Evolutionary conservation across 2,113 vertebrate species (phyloP), one percentile per base, ranked within the genome.

Genomic region (Cephalopterus ornatus): DNA sequence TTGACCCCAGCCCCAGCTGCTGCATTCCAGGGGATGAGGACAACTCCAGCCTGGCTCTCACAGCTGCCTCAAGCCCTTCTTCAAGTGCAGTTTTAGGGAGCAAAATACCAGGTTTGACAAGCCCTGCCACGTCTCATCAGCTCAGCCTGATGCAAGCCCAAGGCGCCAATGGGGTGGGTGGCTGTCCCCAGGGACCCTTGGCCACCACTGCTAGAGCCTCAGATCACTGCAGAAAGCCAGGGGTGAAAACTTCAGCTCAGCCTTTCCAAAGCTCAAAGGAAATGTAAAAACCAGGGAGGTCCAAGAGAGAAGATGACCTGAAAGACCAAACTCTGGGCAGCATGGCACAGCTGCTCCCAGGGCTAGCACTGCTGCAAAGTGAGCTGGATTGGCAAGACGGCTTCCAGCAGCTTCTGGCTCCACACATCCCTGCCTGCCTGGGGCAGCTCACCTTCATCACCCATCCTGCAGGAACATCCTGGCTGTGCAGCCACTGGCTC

Each of bases 81-180:
- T 47, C 87, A 0, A 0, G 27, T 0, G 33, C 27, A 58, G 42
- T 27, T 81, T 46, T 50, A 11, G 28, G 37, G n/a, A 67, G n/a
- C 1, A n/a, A 89, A 95, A 30, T 2, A 18, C 20, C 37, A 18
- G 8, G 5, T 80, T 49, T 80, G 44, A 52, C 0, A 1, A 61
- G 24, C 8, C 1, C 50, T 32, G 58, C 42, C n/a, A 17, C 5
- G 27, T 82, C 27, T 27, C 41, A 61, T 14, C 1, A 1, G 23
- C n/a, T 71, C 70, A 85, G 70, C 50, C 32, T 42, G 24, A 53
- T 55, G 39, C 26, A 15, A 81, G 35, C 8, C 65, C 41, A 46
- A 63, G 39, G 50, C 66, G 55, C 41, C 70, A 50, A 26, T 0
- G 0, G 11, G 22, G 12, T 5, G 6, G 8, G 8, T 44, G 65